Base-by-base conservation (phyloP, 2,113 vertebrate genomes). In the Clarias batrachus region DNA sequence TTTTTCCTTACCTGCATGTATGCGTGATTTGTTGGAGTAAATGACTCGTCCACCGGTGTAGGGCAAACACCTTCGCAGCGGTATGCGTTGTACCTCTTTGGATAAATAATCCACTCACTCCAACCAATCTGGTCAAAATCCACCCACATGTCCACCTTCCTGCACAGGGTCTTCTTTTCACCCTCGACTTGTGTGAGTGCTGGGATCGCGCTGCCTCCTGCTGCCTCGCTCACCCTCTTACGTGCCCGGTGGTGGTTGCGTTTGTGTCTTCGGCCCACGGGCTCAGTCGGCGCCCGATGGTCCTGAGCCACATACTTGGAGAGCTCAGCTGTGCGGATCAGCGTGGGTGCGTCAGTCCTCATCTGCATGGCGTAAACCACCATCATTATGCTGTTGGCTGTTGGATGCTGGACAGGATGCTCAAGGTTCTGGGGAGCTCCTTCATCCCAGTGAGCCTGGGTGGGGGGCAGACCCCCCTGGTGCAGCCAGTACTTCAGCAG, bases 51-150 rank as follows among this genome's bases (percentile, higher is more conserved):
- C 27, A 97, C 92, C 0, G 96, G 96, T 0, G 92, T 93, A 0
- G 96, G 96, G 48, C 97, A 98, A 85, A 85, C 93, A 14, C 97
- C 96, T 10, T 96, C 94, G 0, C 97, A 98, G 76, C 96, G 95
- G 88, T 94, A 96, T 14, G 96, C 96, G 0, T 97, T 97, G 94
- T 95, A 96, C 21, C 91, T 93, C 65, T 96, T 95, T 81, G 96
- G 96, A 86, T 96, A 94, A 21, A 97, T 92, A 0, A 98, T 97
- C 97, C 97, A 98, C 84, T 95, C 92, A 25, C 94, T 96, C 96
- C 97, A 97, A 83, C 94, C 95, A 0, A 97, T 93, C 93, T 95
- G 94, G 86, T 95, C 91, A 21, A 98, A 98, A 73, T 97, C 96
- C 90, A 98, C 96, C 92, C 93, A 86, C 97, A 98, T 97, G 92